phyloP scores from a whole-genome alignment of 2,113 vertebrate species.

The Aspiorhynchus laticeps region DNA sequence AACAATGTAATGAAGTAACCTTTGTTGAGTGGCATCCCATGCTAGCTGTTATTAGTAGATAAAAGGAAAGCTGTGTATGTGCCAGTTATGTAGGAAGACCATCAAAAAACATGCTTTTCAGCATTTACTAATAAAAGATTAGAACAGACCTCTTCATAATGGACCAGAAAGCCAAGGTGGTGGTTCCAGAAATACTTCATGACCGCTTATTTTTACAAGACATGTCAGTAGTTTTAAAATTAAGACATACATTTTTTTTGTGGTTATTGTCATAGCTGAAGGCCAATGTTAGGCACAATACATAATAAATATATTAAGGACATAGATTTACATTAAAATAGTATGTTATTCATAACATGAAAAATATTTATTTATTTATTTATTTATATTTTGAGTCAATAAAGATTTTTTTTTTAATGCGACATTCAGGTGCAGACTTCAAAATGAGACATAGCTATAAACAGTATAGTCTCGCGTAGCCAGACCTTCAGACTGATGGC shows the following conservation, averaged over 20 bases:
- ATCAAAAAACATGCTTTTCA: conserved; percentile 27
- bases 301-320: not conserved
- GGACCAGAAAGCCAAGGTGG: not conserved
- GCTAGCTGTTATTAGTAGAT: conserved; percentile 42
- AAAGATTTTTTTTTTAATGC: no score
- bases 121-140: conserved; percentile 47
- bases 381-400: no score
- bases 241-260: not conserved
- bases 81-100: conserved; percentile 19
- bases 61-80: conserved; percentile 40
- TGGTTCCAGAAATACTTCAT: not conserved
- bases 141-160: conserved; percentile 1
- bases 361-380: no score
- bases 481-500: no score
- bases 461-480: no score
- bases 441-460: no score
- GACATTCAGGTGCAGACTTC: no score
- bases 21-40: conserved; percentile 23
- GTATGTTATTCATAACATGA: no score
- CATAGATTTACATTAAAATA: not conserved
- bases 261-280: not conserved
- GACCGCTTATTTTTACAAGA: not conserved
- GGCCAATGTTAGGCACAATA: not conserved
- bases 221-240: not conserved
- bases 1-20: not conserved